Conservation (phyloP, 1,140 invertebrate genomes). For the Drosophila watanabei region DNA sequence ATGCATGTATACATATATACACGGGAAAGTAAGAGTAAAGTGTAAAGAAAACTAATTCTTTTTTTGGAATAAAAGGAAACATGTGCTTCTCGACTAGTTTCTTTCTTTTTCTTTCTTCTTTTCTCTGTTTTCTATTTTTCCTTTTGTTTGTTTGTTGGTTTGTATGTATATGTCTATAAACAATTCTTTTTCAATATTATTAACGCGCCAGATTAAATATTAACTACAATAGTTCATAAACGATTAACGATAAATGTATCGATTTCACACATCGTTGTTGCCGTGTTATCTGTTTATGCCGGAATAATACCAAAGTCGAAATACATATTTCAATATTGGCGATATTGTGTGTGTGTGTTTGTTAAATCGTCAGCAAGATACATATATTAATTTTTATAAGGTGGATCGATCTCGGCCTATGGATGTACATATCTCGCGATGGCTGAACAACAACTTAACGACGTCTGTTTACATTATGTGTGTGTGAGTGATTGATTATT, state of each 20-base stretch:
- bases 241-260: slow-evolving; percentile 37
- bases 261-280: slow-evolving; percentile 39
- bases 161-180: slow-evolving; percentile 22
- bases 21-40: slow-evolving; percentile 34
- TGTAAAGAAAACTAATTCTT: slow-evolving; percentile 25
- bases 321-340: slow-evolving; percentile 18
- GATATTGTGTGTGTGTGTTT: slow-evolving; percentile 22
- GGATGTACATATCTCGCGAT: slow-evolving; percentile 41
- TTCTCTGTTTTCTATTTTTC: too few relatives aligned
- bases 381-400: slow-evolving; percentile 34
- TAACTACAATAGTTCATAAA: slow-evolving; percentile 49
- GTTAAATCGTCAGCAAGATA: slow-evolving; percentile 69
- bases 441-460: slow-evolving; percentile 69
- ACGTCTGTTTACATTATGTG: slow-evolving; percentile 55
- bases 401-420: slow-evolving; percentile 58
- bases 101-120: slow-evolving; percentile 1
- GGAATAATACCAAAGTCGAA: slow-evolving; percentile 46
- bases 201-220: slow-evolving; percentile 46
- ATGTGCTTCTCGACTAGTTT: slow-evolving; percentile 41
- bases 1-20: slow-evolving; percentile 38
- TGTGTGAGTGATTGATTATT: background rate
- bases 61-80: slow-evolving; percentile 30
- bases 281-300: slow-evolving; percentile 27
- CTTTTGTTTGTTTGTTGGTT: background rate
- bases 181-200: slow-evolving; percentile 17